Percentiles rank a stretch among this genome's conserved stretches.
Conservation (phyloP, 2,888 invertebrate genomes). For the Volucella bombylans region DNA sequence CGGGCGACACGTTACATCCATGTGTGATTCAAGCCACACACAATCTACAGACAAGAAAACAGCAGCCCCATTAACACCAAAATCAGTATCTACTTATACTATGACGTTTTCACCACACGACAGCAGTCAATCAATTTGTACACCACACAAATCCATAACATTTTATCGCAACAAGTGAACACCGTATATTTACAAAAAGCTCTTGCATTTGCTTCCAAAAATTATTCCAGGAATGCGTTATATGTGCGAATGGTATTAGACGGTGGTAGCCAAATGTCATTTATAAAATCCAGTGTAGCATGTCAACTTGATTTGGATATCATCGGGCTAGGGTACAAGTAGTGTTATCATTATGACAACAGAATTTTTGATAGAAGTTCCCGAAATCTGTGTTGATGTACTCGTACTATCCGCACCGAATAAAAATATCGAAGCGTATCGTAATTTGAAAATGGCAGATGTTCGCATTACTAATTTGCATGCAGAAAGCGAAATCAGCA, state of each 20-base stretch:
- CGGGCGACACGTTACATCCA: constrained; percentile 7
- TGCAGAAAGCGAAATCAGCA: too few relatives aligned
- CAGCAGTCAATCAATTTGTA: constrained; percentile 12
- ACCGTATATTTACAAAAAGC: too few relatives aligned
- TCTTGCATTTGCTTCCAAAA: too few relatives aligned
- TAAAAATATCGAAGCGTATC: too few relatives aligned
- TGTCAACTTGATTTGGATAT: too few relatives aligned
- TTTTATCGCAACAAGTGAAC: constrained; percentile 1
- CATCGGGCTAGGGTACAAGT: background rate
- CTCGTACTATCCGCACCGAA: too few relatives aligned
- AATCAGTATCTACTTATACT: background rate
- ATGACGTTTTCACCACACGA: constrained; percentile 2
- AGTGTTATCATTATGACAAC: background rate
- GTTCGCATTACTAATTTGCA: too few relatives aligned
- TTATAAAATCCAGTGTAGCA: too few relatives aligned
- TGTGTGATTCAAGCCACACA: constrained; percentile 15
- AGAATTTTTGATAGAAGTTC: too few relatives aligned
- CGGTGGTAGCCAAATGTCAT: background rate
- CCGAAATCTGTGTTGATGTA: too few relatives aligned
- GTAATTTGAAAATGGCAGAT: background rate
- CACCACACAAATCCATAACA: constrained; percentile 8
- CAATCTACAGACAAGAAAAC: background rate
- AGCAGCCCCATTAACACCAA: constrained; percentile 4
- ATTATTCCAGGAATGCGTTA: too few relatives aligned
- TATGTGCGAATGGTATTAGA: background rate